Conservation (phyloP, 2,797 vertebrate species). For the Sarcoramphus papa region DNA sequence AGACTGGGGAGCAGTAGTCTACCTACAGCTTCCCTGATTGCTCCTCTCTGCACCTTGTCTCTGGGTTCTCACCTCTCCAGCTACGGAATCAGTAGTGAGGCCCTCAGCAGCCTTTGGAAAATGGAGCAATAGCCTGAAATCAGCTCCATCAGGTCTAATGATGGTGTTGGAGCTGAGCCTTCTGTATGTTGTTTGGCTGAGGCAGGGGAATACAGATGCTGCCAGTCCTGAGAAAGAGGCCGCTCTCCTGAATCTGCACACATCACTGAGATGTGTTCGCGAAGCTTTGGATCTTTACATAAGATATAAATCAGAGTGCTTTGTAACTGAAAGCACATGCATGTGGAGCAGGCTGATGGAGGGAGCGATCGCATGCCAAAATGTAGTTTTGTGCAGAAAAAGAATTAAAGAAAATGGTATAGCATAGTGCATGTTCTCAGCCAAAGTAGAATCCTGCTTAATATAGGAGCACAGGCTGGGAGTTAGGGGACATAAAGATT, state of each 20-base stretch:
- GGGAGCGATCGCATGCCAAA: neutral
- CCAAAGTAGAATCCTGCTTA: neutral
- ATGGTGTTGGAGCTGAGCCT: neutral
- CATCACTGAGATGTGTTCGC: neutral
- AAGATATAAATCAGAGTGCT: neutral
- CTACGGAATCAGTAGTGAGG: neutral
- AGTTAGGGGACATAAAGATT: neutral
- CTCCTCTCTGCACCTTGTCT: neutral
- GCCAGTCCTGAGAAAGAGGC: neutral
- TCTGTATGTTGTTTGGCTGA: neutral
- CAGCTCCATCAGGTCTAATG: neutral
- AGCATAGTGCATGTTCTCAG: neutral
- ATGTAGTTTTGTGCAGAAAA: neutral
- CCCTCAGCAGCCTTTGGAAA: neutral
- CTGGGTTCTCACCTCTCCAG: neutral
- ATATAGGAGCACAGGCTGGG: neutral
- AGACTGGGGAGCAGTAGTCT: neutral
- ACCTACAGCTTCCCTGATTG: neutral
- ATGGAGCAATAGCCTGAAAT: neutral
- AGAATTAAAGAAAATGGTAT: neutral
- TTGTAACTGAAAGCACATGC: neutral
- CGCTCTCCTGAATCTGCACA: neutral
- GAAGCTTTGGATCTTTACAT: neutral
- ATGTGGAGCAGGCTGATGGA: neutral
- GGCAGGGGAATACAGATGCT: neutral